A percentile compares a stretch with the other conserved stretches of the same genome.
Evolutionary conservation across 2,888 invertebrate species (phyloP).

Genomic region (Lucinisca nassula): DNA sequence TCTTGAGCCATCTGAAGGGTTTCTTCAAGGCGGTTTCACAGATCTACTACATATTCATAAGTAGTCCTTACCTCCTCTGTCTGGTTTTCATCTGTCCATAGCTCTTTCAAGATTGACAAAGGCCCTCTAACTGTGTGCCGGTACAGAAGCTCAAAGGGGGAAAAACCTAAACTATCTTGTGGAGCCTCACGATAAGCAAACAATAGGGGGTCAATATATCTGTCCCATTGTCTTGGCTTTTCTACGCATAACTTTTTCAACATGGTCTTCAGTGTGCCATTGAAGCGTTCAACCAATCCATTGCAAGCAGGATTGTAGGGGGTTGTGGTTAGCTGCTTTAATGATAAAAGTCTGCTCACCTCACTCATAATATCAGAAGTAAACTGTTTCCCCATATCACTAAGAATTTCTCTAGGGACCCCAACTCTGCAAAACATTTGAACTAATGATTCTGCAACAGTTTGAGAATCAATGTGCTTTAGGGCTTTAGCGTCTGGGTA

Average conservation of each 20-base stretch:
- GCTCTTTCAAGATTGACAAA: constrained; percentile 45
- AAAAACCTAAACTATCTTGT: constrained; percentile 57
- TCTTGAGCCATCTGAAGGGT: constrained; percentile 53
- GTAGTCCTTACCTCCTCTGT: constrained; percentile 37
- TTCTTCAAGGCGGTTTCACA: constrained; percentile 55
- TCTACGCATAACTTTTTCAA: constrained; percentile 46
- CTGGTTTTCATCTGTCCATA: constrained; percentile 51
- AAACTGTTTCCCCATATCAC: constrained; percentile 67
- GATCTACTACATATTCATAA: constrained; percentile 66
- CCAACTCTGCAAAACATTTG: constrained; percentile 58
- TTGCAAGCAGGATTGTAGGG: constrained; percentile 45
- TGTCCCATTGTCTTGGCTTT: constrained; percentile 66
- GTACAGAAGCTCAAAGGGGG: constrained; percentile 70
- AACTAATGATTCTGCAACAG: constrained; percentile 61
- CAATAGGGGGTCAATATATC: constrained; percentile 53
- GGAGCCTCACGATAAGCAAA: constrained; percentile 71
- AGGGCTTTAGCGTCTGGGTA: constrained; percentile 60
- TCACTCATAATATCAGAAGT: constrained; percentile 55
- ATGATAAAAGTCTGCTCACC: constrained; percentile 44
- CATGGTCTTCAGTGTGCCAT: constrained; percentile 66
- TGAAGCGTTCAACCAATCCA: constrained; percentile 61
- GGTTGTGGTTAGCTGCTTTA: constrained; percentile 41
- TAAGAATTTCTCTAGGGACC: constrained; percentile 60
- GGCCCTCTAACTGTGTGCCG: constrained; percentile 57
- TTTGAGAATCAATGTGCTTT: constrained; percentile 44